Evolutionary conservation across 2,797 vertebrate species (phyloP).

Genomic region (Salmo trutta): DNA sequence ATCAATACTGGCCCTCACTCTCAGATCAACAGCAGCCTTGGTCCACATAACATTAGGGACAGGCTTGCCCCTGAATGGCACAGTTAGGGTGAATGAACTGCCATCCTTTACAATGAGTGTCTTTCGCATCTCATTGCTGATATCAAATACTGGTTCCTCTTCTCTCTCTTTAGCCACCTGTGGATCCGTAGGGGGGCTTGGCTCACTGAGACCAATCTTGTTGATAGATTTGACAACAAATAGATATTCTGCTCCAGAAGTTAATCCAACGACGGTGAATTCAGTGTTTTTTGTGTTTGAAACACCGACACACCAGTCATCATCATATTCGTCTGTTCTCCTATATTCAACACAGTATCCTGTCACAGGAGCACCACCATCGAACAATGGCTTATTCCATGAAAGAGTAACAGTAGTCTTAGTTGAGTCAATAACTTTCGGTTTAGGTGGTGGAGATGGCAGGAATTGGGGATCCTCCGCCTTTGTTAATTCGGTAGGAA

Average conservation of each 20-base stretch:
- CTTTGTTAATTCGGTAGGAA: conserved; percentile 80
- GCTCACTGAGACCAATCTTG: conserved; percentile 91
- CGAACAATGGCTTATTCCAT: conserved; percentile 96
- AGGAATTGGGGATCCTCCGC: conserved; percentile 95
- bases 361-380: conserved; percentile 90
- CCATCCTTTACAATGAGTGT: conserved; percentile 91
- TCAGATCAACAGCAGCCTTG: conserved; percentile 90
- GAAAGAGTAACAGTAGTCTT: conserved; percentile 85
- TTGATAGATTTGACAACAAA: conserved; percentile 92
- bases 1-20: conserved; percentile 86
- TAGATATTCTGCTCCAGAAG: conserved; percentile 83
- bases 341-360: conserved; percentile 93
- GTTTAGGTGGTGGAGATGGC: conserved; percentile 91
- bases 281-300: conserved; percentile 87
- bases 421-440: conserved; percentile 86
- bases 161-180: conserved; percentile 90
- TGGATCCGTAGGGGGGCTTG: conserved; percentile 88
- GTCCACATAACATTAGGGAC: conserved; percentile 89
- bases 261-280: conserved; percentile 85
- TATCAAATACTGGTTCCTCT: conserved; percentile 90
- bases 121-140: conserved; percentile 94
- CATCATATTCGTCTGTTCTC: conserved; percentile 76
- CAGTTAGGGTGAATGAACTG: conserved; percentile 88
- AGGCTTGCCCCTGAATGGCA: conserved; percentile 93
- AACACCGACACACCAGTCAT: conserved; percentile 86